These are phyloP conservation scores for Leptogaster cylindrica DNA, from an alignment of 2,888 invertebrate species.

Conservation along the genomic window DNA sequence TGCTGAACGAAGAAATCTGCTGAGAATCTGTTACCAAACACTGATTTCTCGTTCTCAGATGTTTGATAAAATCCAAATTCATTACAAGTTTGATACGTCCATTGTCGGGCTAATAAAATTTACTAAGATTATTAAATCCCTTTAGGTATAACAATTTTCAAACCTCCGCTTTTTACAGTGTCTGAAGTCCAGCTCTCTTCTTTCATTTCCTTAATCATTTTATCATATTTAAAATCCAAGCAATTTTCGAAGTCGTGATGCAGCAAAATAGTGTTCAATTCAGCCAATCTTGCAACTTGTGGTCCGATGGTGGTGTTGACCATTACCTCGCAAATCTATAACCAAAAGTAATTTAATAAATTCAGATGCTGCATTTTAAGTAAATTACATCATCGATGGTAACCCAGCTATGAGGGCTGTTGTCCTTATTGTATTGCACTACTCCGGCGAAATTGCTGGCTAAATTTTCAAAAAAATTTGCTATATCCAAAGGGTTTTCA, in stretches of 20 bases:
- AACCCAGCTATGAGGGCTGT: slow-evolving; percentile 75
- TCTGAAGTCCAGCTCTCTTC: slow-evolving; percentile 74
- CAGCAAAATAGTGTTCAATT: slow-evolving; percentile 75
- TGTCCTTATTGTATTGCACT: slow-evolving; percentile 95
- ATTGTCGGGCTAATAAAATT: slow-evolving; percentile 71
- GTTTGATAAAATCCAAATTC: slow-evolving; percentile 97
- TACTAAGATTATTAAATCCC: background rate
- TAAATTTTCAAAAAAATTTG: slow-evolving; percentile 81
- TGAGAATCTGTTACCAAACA: slow-evolving; percentile 80
- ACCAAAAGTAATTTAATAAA: background rate
- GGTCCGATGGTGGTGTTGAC: slow-evolving; percentile 67
- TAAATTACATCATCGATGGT: slow-evolving; percentile 74
- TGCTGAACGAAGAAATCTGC: slow-evolving; percentile 79
- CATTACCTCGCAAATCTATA: slow-evolving; percentile 77
- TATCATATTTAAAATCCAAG: slow-evolving; percentile 81
- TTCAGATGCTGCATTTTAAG: background rate
- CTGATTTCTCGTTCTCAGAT: slow-evolving; percentile 64
- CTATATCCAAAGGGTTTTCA: slow-evolving; percentile 69
- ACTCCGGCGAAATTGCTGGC: slow-evolving; percentile 88
- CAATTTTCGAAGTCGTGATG: slow-evolving; percentile 73
- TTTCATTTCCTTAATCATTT: slow-evolving; percentile 73
- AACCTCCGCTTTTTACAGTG: slow-evolving; percentile 64
- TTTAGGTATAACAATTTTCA: background rate
- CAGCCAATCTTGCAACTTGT: slow-evolving; percentile 73
- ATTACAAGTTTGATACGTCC: slow-evolving; percentile 94